Percentiles rank a stretch among this genome's conserved stretches.
Conservation (phyloP, 1,140 invertebrate genomes). For the Camponotus floridanus region DNA sequence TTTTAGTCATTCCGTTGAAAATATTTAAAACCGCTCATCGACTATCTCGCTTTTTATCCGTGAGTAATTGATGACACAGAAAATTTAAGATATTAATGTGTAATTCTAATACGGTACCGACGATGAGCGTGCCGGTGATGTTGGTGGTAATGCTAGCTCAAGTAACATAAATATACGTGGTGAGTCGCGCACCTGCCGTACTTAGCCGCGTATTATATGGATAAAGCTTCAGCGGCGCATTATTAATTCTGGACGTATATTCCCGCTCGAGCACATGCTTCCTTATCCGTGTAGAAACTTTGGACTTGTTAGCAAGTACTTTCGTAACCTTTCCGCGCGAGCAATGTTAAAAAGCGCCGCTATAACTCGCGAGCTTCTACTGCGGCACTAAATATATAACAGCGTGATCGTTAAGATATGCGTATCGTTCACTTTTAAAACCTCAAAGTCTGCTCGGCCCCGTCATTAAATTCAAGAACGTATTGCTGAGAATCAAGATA, state of each 20-base stretch:
- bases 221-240: conserved; percentile 66
- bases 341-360: conserved; percentile 55
- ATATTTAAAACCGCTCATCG: neutral
- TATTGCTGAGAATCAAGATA: conserved; percentile 8
- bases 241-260: conserved; percentile 69
- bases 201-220: conserved; percentile 62
- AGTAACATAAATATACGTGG: conserved; percentile 64
- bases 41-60: neutral
- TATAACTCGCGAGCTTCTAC: conserved; percentile 48
- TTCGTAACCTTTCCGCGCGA: conserved; percentile 54
- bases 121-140: conserved; percentile 26
- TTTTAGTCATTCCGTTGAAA: neutral
- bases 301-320: conserved; percentile 60
- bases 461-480: conserved; percentile 2
- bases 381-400: conserved; percentile 34
- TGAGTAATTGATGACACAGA: conserved; percentile 66
- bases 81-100: conserved; percentile 65
- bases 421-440: conserved; percentile 27
- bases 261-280: conserved; percentile 13
- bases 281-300: conserved; percentile 44
- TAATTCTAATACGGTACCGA: conserved; percentile 59
- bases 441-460: neutral
- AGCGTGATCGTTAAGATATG: conserved; percentile 40
- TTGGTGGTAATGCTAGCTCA: neutral
- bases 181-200: conserved; percentile 61